Base-by-base conservation (phyloP, 2,888 invertebrate species). In the Auanema freiburgensis region DNA sequence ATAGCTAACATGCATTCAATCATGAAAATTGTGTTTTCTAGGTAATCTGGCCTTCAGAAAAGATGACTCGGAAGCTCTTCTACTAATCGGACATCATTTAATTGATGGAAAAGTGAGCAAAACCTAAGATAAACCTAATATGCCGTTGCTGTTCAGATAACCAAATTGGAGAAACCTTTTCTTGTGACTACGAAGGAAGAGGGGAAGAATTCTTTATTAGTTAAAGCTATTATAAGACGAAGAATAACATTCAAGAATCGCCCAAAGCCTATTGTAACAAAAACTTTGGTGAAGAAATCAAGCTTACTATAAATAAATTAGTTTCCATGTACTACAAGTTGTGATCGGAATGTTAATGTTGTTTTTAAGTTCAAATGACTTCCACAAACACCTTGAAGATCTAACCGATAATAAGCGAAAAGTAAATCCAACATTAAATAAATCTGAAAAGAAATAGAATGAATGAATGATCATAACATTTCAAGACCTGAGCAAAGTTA, bases 401-500 rank as follows among this genome's bases (percentile, higher is more conserved):
- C 67, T 18, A 55, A 59, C 42, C 69, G 66, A 46, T 64, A 52
- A 24, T 70, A 72, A 2, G 68, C 72, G 56, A 69, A 69, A 1
- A 72, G 57, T 42, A 72, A 60, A 46, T 72, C 72, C 62, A 69
- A 66, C 40, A 69, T 54, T 3, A 72, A 24, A 54, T 69, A 65
- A 40, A 72, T 69, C 57, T 62, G 51, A 24, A 62, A 57, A 16
- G 3, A 16, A 11, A 2, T n/a, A n/a, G 16, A 16, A 23, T 23
- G 14, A 14, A 3, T 54, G 52, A 18, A 51, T 12, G n/a, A 21
- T 56, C 5, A n/a, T n/a, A n/a, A n/a, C n/a, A n/a, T n/a, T n/a
- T 12, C 43, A 43, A 43, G 14, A 86, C 88, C 87, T 92, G 92
- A 61, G 93, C 93, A 54, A 92, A 91, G 21, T 91, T 92, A 86